Evolutionary conservation across 1,140 invertebrate species (phyloP), one percentile per base, ranked within the genome.

Genomic region (Coenobita brevimanus): DNA sequence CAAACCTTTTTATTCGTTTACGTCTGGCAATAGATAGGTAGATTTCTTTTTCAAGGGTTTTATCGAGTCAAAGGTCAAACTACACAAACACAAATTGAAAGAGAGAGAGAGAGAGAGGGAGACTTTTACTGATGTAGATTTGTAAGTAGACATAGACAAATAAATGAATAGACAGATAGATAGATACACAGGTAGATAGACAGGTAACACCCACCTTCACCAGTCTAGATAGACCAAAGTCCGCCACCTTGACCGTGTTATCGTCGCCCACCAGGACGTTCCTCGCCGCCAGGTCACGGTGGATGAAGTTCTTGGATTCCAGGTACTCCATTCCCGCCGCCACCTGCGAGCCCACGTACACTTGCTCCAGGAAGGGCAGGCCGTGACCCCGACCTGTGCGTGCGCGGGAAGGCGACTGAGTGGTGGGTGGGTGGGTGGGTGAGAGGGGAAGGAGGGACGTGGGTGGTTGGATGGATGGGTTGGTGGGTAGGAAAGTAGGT

Each of bases 261-360:
- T 93, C 93, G 24, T 94, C 94, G 3, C 93, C 93, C 10, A 95
- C 94, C 21, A 95, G 91, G 91, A 94, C 95, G 91, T 95, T 95
- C 87, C 94, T 91, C 50, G 94, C 94, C 15, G 94, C 94, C 43
- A 95, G 90, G 92, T 95, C 94, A 50, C 94, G 93, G 90, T 71
- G 92, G 91, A 91, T 82, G 62, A 62, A 89, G 62, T 71, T 84
- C 21, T 89, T 46, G 3, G 0, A 27, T 69, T 84, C 73, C 33
- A 91, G 60, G 67, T 79, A 91, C 38, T 92, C 91, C 93, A 94
- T 93, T 13, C 93, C 93, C 89, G 91, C 92, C n/a, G 93, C 95
- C 92, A 97, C 96, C 93, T 96, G 95, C 82, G 94, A 93, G 64
- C 94, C 94, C 92, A 96, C 95, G 91, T 94, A 94, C 90, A 95